Percentiles rank a stretch among this genome's conserved stretches.
phyloP scores from a whole-genome alignment of 2,797 vertebrate genomes.

The Epinephelus awoara region DNA sequence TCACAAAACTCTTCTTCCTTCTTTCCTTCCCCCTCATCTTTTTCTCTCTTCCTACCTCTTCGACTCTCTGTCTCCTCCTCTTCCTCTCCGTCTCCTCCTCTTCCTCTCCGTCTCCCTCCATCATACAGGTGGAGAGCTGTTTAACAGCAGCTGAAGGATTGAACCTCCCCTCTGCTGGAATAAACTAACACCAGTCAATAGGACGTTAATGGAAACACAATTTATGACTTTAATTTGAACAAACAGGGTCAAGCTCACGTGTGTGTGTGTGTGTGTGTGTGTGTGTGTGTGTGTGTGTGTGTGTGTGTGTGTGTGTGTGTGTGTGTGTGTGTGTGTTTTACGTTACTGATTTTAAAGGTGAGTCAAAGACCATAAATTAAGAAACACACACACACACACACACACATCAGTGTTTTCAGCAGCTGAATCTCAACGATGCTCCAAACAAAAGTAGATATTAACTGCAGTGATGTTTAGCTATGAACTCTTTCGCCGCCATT shows the following conservation, averaged over 20 bases:
- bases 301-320: slow-evolving; percentile 32
- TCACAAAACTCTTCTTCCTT: slow-evolving; percentile 15
- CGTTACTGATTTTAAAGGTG: slow-evolving; percentile 34
- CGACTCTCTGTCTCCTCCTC: too few relatives aligned
- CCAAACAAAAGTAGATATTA: slow-evolving; percentile 14
- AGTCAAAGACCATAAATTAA: slow-evolving; percentile 36
- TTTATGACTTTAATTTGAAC: slow-evolving; percentile 75
- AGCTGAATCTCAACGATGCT: slow-evolving; percentile 1
- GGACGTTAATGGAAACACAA: slow-evolving; percentile 69
- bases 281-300: slow-evolving; percentile 28
- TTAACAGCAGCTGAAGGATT: slow-evolving; percentile 50
- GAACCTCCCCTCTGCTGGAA: slow-evolving; percentile 52
- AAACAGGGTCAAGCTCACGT: slow-evolving; percentile 51
- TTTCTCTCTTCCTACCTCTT: too few relatives aligned
- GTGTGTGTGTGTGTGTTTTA: slow-evolving; percentile 11
- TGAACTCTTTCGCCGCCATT: too few relatives aligned
- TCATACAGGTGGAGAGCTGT: slow-evolving; percentile 46
- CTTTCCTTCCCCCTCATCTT: background rate
- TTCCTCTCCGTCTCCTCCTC: background rate
- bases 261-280: slow-evolving; percentile 31
- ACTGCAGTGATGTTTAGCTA: background rate
- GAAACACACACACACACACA: background rate
- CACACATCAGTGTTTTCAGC: slow-evolving; percentile 7
- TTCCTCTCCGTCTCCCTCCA: slow-evolving; percentile 5
- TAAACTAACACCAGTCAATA: slow-evolving; percentile 70